phyloP scores from a whole-genome alignment of 2,113 vertebrate species.

The Dromas ardeola region DNA sequence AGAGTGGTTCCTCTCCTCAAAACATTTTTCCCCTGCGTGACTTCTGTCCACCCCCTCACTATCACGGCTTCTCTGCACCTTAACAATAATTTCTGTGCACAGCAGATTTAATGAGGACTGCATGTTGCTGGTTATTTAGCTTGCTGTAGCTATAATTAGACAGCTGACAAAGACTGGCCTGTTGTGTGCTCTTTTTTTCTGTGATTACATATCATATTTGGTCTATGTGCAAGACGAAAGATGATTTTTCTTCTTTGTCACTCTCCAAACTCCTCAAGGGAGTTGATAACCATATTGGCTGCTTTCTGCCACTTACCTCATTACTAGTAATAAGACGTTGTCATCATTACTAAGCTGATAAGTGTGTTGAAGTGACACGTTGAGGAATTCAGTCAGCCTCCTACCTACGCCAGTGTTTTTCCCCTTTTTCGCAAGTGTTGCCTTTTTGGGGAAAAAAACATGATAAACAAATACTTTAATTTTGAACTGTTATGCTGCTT shows the following conservation, averaged over 20 bases:
- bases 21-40: neutral
- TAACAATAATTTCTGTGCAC: neutral
- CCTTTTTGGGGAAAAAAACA: neutral
- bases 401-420: neutral
- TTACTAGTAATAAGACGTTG: neutral
- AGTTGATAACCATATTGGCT: conserved; percentile 43
- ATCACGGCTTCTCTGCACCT: neutral
- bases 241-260: conserved; percentile 53
- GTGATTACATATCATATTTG: conserved; percentile 28
- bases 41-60: neutral
- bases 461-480: neutral
- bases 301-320: conserved; percentile 60
- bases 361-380: neutral
- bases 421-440: neutral
- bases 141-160: conserved; percentile 51
- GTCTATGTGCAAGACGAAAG: conserved; percentile 7
- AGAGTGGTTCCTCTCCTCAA: neutral
- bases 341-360: conserved; percentile 11
- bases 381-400: neutral
- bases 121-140: neutral
- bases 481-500: neutral
- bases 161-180: conserved; percentile 25
- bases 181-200: neutral
- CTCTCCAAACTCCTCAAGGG: conserved; percentile 24
- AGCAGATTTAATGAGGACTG: conserved; percentile 11